Conservation (phyloP, 2,113 vertebrate species). For the Tonatia bakeri region DNA sequence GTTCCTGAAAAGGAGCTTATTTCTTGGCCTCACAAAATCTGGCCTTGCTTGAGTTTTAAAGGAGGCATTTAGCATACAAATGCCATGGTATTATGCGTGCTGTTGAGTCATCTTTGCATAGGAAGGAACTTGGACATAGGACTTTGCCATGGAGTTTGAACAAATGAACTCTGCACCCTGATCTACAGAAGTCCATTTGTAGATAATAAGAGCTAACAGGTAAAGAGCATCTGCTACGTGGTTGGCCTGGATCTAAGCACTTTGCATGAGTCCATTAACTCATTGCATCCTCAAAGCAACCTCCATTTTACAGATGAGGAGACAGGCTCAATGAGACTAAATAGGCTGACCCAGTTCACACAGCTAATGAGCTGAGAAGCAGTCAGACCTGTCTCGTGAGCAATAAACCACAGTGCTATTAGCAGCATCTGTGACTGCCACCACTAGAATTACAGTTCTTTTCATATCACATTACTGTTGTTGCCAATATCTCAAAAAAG, state of each 20-base stretch:
- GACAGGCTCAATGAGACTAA: not conserved
- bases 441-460: conserved; percentile 23
- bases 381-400: not conserved
- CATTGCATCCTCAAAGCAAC: not conserved
- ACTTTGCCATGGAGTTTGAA: not conserved
- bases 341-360: not conserved
- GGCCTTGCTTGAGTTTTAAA: conserved; percentile 7
- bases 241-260: not conserved
- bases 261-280: not conserved
- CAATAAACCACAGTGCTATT: not conserved
- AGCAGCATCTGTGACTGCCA: not conserved
- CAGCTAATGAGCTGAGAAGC: not conserved
- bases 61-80: conserved; percentile 11
- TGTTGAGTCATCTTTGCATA: not conserved
- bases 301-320: not conserved
- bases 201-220: not conserved
- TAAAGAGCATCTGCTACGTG: not conserved
- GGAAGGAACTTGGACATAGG: not conserved
- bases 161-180: not conserved
- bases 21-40: not conserved
- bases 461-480: conserved; percentile 13
- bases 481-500: conserved; percentile 30
- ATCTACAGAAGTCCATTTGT: not conserved
- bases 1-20: not conserved
- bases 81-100: not conserved